Conservation (phyloP, 1,140 invertebrate genomes). For the Dendrolimus punctatus region DNA sequence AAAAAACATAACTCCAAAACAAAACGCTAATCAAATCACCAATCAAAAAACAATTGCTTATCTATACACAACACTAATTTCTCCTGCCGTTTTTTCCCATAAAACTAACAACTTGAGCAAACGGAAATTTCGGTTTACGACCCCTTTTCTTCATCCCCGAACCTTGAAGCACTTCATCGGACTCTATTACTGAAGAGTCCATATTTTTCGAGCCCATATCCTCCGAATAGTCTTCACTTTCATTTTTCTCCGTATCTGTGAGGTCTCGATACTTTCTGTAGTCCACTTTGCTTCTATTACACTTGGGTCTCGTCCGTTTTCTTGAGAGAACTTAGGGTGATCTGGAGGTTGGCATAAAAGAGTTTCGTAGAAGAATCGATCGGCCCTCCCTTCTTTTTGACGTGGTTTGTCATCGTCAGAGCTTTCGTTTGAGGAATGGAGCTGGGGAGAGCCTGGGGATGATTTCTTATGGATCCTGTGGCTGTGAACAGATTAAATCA, state of each 20-base stretch:
- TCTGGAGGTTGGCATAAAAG: conserved; percentile 51
- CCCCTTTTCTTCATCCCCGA: conserved; percentile 39
- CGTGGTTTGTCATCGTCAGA: conserved; percentile 46
- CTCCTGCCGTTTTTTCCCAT: conserved; percentile 51
- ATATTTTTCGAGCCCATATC: conserved; percentile 40
- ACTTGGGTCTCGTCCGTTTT: conserved; percentile 20
- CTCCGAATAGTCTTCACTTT: conserved; percentile 46
- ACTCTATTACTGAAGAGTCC: conserved; percentile 46
- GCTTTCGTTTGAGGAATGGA: conserved; percentile 44
- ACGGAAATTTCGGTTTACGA: conserved; percentile 45
- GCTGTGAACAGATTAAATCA: conserved; percentile 16
- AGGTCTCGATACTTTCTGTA: conserved; percentile 43
- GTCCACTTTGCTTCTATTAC: conserved; percentile 30
- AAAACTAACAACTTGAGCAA: conserved; percentile 58
- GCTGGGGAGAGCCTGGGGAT: conserved; percentile 26
- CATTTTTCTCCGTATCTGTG: conserved; percentile 47
- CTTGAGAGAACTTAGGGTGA: conserved; percentile 32
- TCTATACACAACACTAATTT: conserved; percentile 34
- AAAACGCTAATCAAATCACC: too few species aligned
- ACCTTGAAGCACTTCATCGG: conserved; percentile 38
- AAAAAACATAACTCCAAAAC: too few species aligned
- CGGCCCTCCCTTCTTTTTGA: conserved; percentile 35
- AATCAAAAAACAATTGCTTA: conserved; percentile 9
- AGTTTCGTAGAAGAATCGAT: conserved; percentile 53
- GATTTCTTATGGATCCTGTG: conserved; percentile 32